Percentiles rank a stretch among this genome's conserved stretches.
Conservation (phyloP, 2,888 invertebrate species). For the Choreutis nemorana region DNA sequence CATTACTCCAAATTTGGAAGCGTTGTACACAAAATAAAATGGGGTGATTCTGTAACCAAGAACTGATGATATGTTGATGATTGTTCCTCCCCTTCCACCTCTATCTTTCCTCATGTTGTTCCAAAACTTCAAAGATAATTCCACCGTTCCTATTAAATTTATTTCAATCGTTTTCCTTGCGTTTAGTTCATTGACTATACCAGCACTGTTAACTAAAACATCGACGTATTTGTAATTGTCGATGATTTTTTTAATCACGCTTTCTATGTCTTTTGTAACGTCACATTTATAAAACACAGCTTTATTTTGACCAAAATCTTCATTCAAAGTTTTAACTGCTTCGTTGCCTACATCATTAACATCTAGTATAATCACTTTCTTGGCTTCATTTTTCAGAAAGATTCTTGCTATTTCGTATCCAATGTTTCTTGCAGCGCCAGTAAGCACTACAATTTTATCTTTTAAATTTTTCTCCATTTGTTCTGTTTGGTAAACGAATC, state of each 20-base stretch:
- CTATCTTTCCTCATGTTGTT: slow-evolving; percentile 65
- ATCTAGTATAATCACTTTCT: too few relatives aligned
- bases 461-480: too few relatives aligned
- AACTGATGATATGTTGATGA: slow-evolving; percentile 72
- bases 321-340: slow-evolving; percentile 28
- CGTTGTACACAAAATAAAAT: slow-evolving; percentile 64
- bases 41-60: slow-evolving; percentile 59
- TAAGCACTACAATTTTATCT: too few relatives aligned
- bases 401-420: too few relatives aligned
- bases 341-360: too few relatives aligned
- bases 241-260: slow-evolving; percentile 23
- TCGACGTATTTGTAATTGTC: slow-evolving; percentile 25
- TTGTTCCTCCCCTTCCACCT: slow-evolving; percentile 66
- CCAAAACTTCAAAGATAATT: slow-evolving; percentile 60
- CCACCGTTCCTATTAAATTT: slow-evolving; percentile 32
- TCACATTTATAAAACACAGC: slow-evolving; percentile 41
- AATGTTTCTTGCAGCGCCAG: too few relatives aligned
- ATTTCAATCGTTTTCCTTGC: slow-evolving; percentile 28
- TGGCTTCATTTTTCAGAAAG: too few relatives aligned
- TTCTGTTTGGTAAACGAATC: too few relatives aligned
- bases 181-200: slow-evolving; percentile 15
- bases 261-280: slow-evolving; percentile 37
- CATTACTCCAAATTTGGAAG: slow-evolving; percentile 65
- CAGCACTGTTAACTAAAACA: slow-evolving; percentile 30
- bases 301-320: slow-evolving; percentile 35